phyloP scores from a whole-genome alignment of 2,797 vertebrate genomes.

The Valencia hispanica region DNA sequence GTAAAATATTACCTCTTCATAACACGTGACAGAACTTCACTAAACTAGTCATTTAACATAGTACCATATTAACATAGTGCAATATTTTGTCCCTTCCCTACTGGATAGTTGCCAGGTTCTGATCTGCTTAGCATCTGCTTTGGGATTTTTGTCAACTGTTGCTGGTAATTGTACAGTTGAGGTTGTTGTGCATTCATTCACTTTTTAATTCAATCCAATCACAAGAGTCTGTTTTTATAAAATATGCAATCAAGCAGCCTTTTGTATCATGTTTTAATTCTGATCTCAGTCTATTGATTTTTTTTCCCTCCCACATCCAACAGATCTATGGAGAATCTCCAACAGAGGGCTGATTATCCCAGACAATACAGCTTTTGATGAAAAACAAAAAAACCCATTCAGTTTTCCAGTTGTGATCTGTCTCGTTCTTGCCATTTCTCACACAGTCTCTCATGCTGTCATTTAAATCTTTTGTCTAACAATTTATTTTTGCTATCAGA shows the following conservation, averaged over 20 bases:
- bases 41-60: not conserved
- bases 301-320: slow-evolving; percentile 12
- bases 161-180: not conserved
- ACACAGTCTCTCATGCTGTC: slow-evolving; percentile 8
- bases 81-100: too few species aligned
- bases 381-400: slow-evolving; percentile 46
- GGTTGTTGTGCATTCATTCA: not conserved
- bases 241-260: not conserved
- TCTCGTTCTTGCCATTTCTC: not conserved
- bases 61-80: too few species aligned
- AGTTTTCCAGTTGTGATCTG: slow-evolving; percentile 8
- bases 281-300: slow-evolving; percentile 11
- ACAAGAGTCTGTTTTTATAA: not conserved
- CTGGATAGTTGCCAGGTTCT: not conserved
- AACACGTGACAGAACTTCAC: not conserved
- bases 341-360: slow-evolving; percentile 16
- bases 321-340: slow-evolving; percentile 39
- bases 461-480: not conserved
- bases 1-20: not conserved
- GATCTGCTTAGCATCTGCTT: not conserved
- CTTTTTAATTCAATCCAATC: not conserved
- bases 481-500: not conserved
- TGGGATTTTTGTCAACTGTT: not conserved
- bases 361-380: slow-evolving; percentile 39
- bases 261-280: not conserved